These are phyloP conservation scores for Anas platyrhynchos DNA, from an alignment of 2,113 vertebrate genomes.

Conservation along the genomic window DNA sequence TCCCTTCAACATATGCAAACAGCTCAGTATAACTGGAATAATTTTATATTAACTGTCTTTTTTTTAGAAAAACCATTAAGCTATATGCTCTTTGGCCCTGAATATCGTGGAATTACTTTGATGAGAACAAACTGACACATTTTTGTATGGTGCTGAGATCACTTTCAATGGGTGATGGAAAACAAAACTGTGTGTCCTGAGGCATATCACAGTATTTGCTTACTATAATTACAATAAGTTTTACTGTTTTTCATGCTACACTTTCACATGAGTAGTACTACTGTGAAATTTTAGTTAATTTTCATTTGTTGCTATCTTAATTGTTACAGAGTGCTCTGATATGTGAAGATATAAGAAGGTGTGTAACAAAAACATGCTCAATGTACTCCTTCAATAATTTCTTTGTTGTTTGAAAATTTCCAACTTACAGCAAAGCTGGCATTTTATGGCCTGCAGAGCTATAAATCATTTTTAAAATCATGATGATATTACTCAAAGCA, in stretches of 20 bases:
- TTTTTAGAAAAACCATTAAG: neutral
- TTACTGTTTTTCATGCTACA: neutral
- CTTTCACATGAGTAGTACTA: neutral
- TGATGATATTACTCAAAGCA: conserved; percentile 82
- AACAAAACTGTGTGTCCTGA: neutral
- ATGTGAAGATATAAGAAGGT: neutral
- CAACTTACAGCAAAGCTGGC: conserved; percentile 69
- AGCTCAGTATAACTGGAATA: neutral
- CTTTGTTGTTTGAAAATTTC: conserved; percentile 70
- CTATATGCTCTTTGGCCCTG: neutral
- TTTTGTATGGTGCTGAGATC: neutral
- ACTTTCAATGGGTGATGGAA: neutral
- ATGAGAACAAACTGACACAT: neutral
- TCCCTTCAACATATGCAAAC: neutral
- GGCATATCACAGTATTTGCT: neutral
- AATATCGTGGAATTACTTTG: neutral
- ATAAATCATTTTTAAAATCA: conserved; percentile 82
- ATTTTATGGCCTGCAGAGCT: conserved; percentile 75
- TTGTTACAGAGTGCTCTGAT: neutral
- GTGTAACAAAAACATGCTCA: neutral
- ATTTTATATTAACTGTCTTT: neutral
- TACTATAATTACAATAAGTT: neutral
- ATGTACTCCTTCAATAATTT: conserved; percentile 64
- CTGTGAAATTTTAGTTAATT: neutral
- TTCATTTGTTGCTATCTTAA: neutral